Conservation (phyloP, 2,888 invertebrate genomes). For the Synanthedon vespiformis region DNA sequence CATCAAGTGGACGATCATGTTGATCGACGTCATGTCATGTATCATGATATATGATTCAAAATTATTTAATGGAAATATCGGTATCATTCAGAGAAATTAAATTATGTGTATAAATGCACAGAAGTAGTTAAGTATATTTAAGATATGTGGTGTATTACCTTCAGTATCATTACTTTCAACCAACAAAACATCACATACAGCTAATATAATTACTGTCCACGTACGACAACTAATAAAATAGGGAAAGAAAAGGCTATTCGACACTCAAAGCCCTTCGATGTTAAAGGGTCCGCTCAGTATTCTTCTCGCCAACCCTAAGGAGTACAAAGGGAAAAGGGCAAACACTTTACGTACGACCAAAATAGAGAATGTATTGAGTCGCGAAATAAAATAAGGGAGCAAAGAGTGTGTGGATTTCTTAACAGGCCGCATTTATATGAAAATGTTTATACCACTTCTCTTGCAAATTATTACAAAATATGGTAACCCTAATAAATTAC, state of each 20-base stretch:
- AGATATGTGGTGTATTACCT: neutral
- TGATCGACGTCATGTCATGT: too few relatives aligned
- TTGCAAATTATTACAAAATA: too few relatives aligned
- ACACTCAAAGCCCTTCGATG: conserved; percentile 35
- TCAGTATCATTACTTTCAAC: neutral
- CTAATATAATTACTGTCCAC: conserved; percentile 50
- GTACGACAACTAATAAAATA: conserved; percentile 65
- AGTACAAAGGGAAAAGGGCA: conserved; percentile 53
- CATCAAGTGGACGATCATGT: too few relatives aligned
- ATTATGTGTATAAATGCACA: too few relatives aligned
- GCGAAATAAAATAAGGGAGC: conserved; percentile 63
- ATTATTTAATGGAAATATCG: too few relatives aligned
- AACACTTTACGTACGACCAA: conserved; percentile 54
- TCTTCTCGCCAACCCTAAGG: conserved; percentile 52
- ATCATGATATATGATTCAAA: too few relatives aligned
- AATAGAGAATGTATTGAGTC: conserved; percentile 68
- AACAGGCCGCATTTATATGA: conserved; percentile 18
- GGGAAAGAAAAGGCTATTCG: conserved; percentile 53
- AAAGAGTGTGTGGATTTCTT: conserved; percentile 40
- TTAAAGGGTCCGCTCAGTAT: conserved; percentile 55
- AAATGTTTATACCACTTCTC: conserved; percentile 21
- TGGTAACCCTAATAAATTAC: too few relatives aligned
- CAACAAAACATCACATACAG: conserved; percentile 13
- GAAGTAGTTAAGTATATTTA: too few relatives aligned
- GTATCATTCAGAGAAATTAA: too few relatives aligned